These are phyloP conservation scores for Lasioglossum pauxillum DNA, from an alignment of 2,888 invertebrate genomes.

Conservation along the genomic window DNA sequence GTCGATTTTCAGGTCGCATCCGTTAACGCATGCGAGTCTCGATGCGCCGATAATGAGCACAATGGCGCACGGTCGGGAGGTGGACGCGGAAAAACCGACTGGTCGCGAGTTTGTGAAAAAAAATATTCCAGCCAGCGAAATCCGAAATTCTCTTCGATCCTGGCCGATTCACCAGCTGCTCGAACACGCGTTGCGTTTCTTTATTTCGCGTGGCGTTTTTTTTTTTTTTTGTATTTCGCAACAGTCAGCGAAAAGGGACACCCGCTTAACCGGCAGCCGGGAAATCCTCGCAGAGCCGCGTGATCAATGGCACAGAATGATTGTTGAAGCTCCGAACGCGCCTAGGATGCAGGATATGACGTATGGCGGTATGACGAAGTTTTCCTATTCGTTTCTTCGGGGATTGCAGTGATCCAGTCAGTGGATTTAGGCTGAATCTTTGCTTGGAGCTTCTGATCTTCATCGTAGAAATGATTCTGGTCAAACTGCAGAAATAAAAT, in stretches of 20 bases:
- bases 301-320: background rate
- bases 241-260: slow-evolving; percentile 28
- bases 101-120: slow-evolving; percentile 27
- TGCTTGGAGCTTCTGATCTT: background rate
- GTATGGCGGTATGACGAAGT: background rate
- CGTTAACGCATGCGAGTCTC: slow-evolving; percentile 55
- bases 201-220: slow-evolving; percentile 25
- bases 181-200: slow-evolving; percentile 24
- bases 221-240: slow-evolving; percentile 20
- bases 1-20: slow-evolving; percentile 56
- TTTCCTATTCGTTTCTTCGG: background rate
- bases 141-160: slow-evolving; percentile 38
- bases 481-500: background rate
- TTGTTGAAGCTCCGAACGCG: background rate
- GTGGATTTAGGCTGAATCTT: background rate
- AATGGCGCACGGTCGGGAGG: slow-evolving; percentile 13
- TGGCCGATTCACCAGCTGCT: background rate
- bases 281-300: slow-evolving; percentile 1
- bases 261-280: background rate
- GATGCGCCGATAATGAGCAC: slow-evolving; percentile 61
- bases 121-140: slow-evolving; percentile 30
- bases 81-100: background rate
- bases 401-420: background rate
- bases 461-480: background rate
- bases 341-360: slow-evolving; percentile 3